Evolutionary conservation across 1,140 invertebrate species (phyloP).

Genomic region (Drosophila pallidifrons): DNA sequence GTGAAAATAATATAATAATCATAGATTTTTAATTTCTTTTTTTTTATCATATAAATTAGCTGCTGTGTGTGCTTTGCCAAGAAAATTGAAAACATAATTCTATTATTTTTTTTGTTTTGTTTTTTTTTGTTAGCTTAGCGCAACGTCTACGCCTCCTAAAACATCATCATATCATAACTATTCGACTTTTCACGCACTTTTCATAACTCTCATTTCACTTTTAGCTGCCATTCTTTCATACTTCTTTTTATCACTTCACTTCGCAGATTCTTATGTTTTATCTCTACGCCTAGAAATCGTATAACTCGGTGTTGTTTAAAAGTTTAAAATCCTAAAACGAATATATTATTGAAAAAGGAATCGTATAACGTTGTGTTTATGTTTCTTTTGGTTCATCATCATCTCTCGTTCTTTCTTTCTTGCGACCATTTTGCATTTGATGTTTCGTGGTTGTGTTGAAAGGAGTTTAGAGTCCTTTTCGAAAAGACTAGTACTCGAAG

Average conservation of each 20-base stretch:
- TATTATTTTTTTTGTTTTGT: too few species aligned
- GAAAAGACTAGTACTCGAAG: slow-evolving; percentile 82
- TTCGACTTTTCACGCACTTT: background rate
- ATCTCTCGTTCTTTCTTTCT: background rate
- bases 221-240: slow-evolving; percentile 42
- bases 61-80: slow-evolving; percentile 51
- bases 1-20: slow-evolving; percentile 11
- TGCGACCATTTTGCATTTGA: slow-evolving; percentile 48
- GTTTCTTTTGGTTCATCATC: slow-evolving; percentile 48
- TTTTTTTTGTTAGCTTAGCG: slow-evolving; percentile 51
- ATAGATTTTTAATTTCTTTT: background rate
- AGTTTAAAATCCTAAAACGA: slow-evolving; percentile 53
- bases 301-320: slow-evolving; percentile 60
- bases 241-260: too few species aligned
- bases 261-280: slow-evolving; percentile 1
- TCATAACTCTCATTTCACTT: too few species aligned
- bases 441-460: slow-evolving; percentile 46
- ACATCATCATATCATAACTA: slow-evolving; percentile 11
- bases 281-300: slow-evolving; percentile 64
- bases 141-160: slow-evolving; percentile 33
- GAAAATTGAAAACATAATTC: slow-evolving; percentile 60
- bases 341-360: slow-evolving; percentile 67
- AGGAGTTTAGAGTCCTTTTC: slow-evolving; percentile 85
- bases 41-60: slow-evolving; percentile 13
- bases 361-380: slow-evolving; percentile 81